These are phyloP conservation scores for Lasioglossum vierecki DNA, from an alignment of 2,888 invertebrate species.

Conservation along the genomic window DNA sequence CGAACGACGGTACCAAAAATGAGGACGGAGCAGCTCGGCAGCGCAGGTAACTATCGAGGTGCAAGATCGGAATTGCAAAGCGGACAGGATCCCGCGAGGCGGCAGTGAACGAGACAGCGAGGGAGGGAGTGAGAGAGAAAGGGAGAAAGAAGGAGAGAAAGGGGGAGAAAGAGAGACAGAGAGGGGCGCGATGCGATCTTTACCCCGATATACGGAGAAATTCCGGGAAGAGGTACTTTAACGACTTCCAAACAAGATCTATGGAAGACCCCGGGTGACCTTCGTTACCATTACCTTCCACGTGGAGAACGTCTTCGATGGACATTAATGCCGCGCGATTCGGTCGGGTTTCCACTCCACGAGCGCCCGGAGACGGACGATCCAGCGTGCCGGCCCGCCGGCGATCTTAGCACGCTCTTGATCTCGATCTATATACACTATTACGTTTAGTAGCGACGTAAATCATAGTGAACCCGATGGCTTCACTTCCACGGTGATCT, in stretches of 20 bases:
- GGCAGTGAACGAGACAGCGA: conserved; percentile 55
- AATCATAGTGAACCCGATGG: conserved; percentile 31
- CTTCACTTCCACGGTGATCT: background rate
- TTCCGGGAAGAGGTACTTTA: conserved; percentile 83
- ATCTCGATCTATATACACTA: conserved; percentile 36
- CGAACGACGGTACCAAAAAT: conserved; percentile 69
- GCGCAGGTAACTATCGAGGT: conserved; percentile 79
- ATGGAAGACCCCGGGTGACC: conserved; percentile 78
- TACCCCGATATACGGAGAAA: conserved; percentile 80
- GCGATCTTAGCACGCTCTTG: conserved; percentile 35
- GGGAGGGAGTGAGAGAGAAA: conserved; percentile 29
- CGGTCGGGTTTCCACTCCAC: conserved; percentile 35
- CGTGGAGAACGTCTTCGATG: conserved; percentile 62
- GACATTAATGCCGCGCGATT: conserved; percentile 54
- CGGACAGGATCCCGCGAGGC: conserved; percentile 78
- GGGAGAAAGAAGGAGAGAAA: conserved; percentile 52
- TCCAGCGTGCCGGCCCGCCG: background rate
- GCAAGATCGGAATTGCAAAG: conserved; percentile 84
- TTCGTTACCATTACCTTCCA: conserved; percentile 77
- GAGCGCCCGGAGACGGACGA: conserved; percentile 10
- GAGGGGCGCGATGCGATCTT: conserved; percentile 76
- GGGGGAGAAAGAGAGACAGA: conserved; percentile 50
- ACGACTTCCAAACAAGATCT: conserved; percentile 83
- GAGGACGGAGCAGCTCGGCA: conserved; percentile 72
- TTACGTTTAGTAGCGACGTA: conserved; percentile 23